phyloP scores from a whole-genome alignment of 2,113 vertebrate genomes.

The Bothrops jararaca region DNA sequence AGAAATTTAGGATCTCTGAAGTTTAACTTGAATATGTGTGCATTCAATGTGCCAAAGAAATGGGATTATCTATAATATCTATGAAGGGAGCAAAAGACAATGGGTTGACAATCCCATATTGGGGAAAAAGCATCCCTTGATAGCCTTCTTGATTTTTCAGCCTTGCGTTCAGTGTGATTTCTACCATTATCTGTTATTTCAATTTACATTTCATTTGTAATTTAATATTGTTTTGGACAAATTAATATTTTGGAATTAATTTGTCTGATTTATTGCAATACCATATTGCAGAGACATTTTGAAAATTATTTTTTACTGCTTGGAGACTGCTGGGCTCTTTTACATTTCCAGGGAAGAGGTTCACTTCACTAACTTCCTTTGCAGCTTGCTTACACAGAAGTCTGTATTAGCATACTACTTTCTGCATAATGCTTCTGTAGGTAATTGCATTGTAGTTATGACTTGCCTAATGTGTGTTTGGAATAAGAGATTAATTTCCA shows the following conservation, averaged over 20 bases:
- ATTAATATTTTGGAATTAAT: neutral
- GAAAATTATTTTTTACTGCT: neutral
- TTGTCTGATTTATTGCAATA: neutral
- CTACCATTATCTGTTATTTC: neutral
- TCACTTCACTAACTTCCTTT: neutral
- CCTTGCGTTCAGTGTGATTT: neutral
- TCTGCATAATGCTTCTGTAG: neutral
- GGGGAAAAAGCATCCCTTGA: neutral
- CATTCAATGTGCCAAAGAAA: neutral
- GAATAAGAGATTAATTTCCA: slow-evolving; percentile 10
- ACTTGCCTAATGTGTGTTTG: accelerated
- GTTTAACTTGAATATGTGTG: neutral
- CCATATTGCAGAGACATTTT: neutral
- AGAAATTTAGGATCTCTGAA: neutral
- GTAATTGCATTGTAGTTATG: neutral
- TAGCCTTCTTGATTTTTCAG: neutral
- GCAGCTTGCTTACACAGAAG: neutral
- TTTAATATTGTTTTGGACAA: neutral
- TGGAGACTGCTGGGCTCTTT: neutral
- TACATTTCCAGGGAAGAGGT: neutral
- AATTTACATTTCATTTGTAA: neutral
- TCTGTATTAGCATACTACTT: neutral
- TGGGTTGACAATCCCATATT: neutral
- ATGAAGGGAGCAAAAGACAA: neutral
- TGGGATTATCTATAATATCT: neutral